Base-by-base conservation (phyloP, 2,113 vertebrate species). In the Podilymbus podiceps region DNA sequence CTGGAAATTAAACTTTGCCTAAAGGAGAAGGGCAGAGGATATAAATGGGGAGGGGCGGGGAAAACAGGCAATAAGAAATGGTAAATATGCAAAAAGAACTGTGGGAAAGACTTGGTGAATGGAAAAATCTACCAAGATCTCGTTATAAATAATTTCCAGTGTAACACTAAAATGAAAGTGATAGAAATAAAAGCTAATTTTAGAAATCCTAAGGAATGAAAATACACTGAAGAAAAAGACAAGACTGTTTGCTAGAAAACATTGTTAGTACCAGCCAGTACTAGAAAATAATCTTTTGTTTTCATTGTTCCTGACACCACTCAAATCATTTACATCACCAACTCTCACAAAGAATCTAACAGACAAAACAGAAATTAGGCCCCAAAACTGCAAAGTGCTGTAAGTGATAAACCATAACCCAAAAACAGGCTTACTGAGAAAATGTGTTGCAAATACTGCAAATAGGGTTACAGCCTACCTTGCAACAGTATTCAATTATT, bases 251-350 rank as follows among this genome's bases (percentile, higher is more conserved):
- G 19, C 55, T 64, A 90, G 59, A 78, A 93, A 90, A 84, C 83
- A 78, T 6, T 79, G 82, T 53, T 88, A 56, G 90, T 95, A 92
- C 79, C 88, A 95, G 93, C 9, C 90, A 92, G 60, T 38, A 71
- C 86, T 30, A n/a, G 30, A 88, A 93, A 95, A 92, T 60, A 87
- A 31, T 30, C 92, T 72, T 92, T 94, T 97, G 95, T 94, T 95
- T 87, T 60, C 86, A 31, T n/a, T 92, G 94, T 68, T 95, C 53
- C 66, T 78, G 66, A 87, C 60, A 95, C 33, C 56, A 82, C 53
- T 11, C 82, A 52, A 86, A 85, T 59, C 8, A 74, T 72, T 94
- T 90, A 92, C 83, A 72, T 96, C 79, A 96, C 27, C 49, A 89
- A 6, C 24, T 40, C 56, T 56, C 49, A 96, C 85, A 94, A 93